Evolutionary conservation across 2,888 invertebrate genomes (phyloP).

Genomic region (Netelia fuscicornis): DNA sequence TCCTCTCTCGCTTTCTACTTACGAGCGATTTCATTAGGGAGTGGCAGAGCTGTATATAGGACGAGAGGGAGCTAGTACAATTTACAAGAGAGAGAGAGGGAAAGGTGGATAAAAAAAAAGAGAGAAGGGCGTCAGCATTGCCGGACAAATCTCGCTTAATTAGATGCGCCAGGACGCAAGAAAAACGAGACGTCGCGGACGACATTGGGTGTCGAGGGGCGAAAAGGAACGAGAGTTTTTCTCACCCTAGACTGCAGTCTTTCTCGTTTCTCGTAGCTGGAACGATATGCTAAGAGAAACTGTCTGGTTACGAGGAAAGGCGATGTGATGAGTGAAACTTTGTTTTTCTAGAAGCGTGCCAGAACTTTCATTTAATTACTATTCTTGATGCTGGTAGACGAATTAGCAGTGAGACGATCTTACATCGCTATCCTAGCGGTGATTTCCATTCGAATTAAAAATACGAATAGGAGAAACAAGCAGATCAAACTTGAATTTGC

Average conservation of each 20-base stretch:
- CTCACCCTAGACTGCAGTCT: constrained; percentile 4
- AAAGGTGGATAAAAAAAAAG: constrained; percentile 10
- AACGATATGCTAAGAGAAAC: neutral
- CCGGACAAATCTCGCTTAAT: constrained; percentile 69
- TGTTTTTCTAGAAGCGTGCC: constrained; percentile 40
- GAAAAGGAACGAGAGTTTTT: constrained; percentile 29
- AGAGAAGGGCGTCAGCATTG: constrained; percentile 52
- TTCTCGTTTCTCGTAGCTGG: neutral
- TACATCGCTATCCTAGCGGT: neutral
- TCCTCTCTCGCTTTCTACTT: constrained; percentile 47
- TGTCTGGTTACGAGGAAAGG: neutral
- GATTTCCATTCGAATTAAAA: too few species aligned
- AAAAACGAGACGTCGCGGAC: constrained; percentile 35
- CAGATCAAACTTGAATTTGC: too few species aligned
- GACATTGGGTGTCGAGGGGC: constrained; percentile 35
- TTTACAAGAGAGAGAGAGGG: constrained; percentile 17
- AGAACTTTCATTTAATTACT: constrained; percentile 56
- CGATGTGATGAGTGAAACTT: constrained; percentile 33
- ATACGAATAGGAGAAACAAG: too few species aligned
- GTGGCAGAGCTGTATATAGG: neutral
- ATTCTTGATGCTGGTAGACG: constrained; percentile 4
- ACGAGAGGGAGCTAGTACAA: constrained; percentile 1
- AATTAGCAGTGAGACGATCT: constrained; percentile 14
- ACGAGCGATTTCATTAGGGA: constrained; percentile 68
- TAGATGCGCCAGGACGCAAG: constrained; percentile 58